A percentile compares a stretch with the other conserved stretches of the same genome.
These are phyloP conservation scores for Synodontis membranacea DNA, from an alignment of 2,113 vertebrate genomes.

Conservation along the genomic window DNA sequence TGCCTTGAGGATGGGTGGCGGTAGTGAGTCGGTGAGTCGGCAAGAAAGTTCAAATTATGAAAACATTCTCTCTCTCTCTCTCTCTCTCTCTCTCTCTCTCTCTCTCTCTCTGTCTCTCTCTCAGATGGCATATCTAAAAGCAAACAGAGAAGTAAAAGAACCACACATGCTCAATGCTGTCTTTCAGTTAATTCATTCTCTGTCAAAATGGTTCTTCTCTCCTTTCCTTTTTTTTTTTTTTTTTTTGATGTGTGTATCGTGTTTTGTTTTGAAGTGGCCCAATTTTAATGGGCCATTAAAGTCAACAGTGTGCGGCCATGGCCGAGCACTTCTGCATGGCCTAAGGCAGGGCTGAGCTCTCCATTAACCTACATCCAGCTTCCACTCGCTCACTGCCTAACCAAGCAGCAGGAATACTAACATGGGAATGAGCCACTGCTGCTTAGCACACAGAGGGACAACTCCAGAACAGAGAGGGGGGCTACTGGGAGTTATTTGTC, in stretches of 20 bases:
- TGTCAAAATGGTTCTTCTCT: constrained; percentile 18
- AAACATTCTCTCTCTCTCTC: not conserved
- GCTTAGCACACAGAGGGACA: constrained; percentile 60
- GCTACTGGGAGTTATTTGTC: not conserved
- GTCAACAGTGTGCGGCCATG: constrained; percentile 70
- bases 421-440: constrained; percentile 70
- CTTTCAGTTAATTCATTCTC: constrained; percentile 22
- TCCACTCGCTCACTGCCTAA: constrained; percentile 53
- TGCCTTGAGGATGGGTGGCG: not conserved
- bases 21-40: not conserved
- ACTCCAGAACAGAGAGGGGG: not conserved
- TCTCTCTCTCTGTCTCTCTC: not conserved
- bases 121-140: constrained; percentile 29
- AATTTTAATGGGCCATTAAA: constrained; percentile 74
- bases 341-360: constrained; percentile 65
- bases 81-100: not conserved
- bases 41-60: not conserved
- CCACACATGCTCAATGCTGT: constrained; percentile 18
- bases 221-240: not conserved
- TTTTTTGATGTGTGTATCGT: constrained; percentile 48
- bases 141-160: constrained; percentile 28
- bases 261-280: constrained; percentile 58
- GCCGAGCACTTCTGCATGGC: constrained; percentile 69
- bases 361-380: constrained; percentile 62
- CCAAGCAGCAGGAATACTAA: constrained; percentile 63